These are phyloP conservation scores for Drosophila cracens DNA, from an alignment of 2,888 invertebrate species.

Conservation along the genomic window DNA sequence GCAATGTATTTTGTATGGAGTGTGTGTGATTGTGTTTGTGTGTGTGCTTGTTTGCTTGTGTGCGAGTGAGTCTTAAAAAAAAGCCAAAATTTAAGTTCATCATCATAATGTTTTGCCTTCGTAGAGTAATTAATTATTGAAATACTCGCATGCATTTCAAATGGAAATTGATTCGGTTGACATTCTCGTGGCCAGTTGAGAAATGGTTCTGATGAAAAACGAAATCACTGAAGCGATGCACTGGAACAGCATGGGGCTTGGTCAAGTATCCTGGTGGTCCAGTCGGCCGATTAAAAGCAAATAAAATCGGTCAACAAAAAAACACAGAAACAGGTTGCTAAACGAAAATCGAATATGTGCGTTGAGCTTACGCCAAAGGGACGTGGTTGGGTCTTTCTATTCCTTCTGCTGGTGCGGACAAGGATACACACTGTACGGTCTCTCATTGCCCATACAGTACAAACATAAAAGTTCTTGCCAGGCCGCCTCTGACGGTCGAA, in stretches of 20 bases:
- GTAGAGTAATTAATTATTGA: constrained; percentile 46
- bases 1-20: not conserved
- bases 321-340: constrained; percentile 30
- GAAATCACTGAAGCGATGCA: constrained; percentile 58
- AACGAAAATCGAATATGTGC: constrained; percentile 14
- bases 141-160: constrained; percentile 42
- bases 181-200: constrained; percentile 20
- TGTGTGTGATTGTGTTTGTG: constrained; percentile 10
- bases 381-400: not conserved
- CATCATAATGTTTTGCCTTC: constrained; percentile 21
- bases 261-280: constrained; percentile 42
- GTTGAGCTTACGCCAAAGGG: constrained; percentile 2
- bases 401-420: not conserved
- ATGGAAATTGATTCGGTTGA: constrained; percentile 62
- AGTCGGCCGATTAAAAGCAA: constrained; percentile 69
- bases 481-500: constrained; percentile 6
- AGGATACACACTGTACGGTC: not conserved
- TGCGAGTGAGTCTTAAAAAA: not conserved
- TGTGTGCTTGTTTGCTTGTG: not conserved
- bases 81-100: constrained; percentile 32
- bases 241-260: constrained; percentile 23
- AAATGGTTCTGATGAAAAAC: constrained; percentile 38
- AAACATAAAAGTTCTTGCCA: not conserved
- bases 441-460: not conserved
- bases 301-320: constrained; percentile 58